Evolutionary conservation across 2,113 vertebrate genomes (phyloP), one percentile per base, ranked within the genome.

Genomic region (Silurus asotus): DNA sequence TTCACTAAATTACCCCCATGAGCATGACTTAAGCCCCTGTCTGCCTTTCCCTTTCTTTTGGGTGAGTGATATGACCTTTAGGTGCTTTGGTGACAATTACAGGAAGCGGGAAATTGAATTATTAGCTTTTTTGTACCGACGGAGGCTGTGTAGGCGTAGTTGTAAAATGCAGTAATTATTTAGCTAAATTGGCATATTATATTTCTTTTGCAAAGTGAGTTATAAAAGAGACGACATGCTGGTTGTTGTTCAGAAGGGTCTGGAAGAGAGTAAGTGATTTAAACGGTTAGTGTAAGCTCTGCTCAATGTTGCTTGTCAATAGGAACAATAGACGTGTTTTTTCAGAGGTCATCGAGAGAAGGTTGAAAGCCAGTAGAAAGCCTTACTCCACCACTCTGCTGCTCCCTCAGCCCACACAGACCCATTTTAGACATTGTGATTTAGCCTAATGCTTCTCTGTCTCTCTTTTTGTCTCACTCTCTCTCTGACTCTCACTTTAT

Each of bases 81-180:
- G 94, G 94, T 94, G 93, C 93, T 93, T 91, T 90, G 89, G 86
- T 95, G 93, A 95, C 95, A 95, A 95, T 95, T 95, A 95, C 93
- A 94, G 93, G 93, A 93, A 94, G 93, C 28, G 91, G 92, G 93
- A 95, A 95, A 95, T 94, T 95, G 93, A 95, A 96, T 95, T 95
- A 96, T 95, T 94, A 94, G 91, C 92, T 94, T 94, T 94, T 84
- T 83, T 53, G 23, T 84, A 92, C 91, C 92, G 91, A 90, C 90
- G 75, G 86, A 92, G 94, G 92, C 88, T 72, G 89, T 91, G 93
- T 93, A 92, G 94, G 93, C 93, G 93, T 93, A 91, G 93, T 91
- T 92, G 91, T 94, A 94, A 95, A 95, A 94, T 89, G 94, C 93
- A 91, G 92, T 94, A 94, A 95, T 96, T 96, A 96, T 94, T 95